Conservation (phyloP, 2,113 vertebrate genomes). For the Galbula dea region DNA sequence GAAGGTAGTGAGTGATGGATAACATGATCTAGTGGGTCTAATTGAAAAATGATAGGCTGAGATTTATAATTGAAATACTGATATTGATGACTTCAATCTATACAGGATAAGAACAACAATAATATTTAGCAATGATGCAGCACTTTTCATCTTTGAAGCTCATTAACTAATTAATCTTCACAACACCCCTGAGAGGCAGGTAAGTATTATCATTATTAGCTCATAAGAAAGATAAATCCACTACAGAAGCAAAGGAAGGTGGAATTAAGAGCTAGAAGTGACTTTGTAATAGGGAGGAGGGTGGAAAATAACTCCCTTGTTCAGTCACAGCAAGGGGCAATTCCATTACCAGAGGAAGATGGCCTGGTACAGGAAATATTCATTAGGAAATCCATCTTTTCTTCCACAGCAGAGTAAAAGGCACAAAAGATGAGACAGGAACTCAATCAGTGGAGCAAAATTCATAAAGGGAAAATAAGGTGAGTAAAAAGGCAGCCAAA, state of each 20-base stretch:
- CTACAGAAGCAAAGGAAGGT: constrained; percentile 7
- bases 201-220: constrained; percentile 61
- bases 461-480: background rate
- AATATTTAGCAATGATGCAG: constrained; percentile 63
- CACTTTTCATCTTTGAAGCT: constrained; percentile 57
- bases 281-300: background rate
- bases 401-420: background rate
- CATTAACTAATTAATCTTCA: constrained; percentile 67
- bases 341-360: background rate
- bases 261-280: constrained; percentile 21
- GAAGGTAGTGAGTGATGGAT: constrained; percentile 36
- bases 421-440: background rate
- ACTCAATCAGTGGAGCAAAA: background rate
- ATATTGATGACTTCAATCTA: constrained; percentile 45
- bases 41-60: constrained; percentile 47
- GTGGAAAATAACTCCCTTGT: background rate
- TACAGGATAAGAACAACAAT: constrained; percentile 44
- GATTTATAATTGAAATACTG: constrained; percentile 37
- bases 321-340: constrained; percentile 4
- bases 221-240: constrained; percentile 49
- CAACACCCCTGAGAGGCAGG: constrained; percentile 55
- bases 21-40: constrained; percentile 41
- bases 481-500: background rate
- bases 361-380: background rate
- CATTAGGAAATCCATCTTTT: background rate